Evolutionary conservation across 2,888 invertebrate genomes (phyloP).

Genomic region (Platycnemis pennipes): DNA sequence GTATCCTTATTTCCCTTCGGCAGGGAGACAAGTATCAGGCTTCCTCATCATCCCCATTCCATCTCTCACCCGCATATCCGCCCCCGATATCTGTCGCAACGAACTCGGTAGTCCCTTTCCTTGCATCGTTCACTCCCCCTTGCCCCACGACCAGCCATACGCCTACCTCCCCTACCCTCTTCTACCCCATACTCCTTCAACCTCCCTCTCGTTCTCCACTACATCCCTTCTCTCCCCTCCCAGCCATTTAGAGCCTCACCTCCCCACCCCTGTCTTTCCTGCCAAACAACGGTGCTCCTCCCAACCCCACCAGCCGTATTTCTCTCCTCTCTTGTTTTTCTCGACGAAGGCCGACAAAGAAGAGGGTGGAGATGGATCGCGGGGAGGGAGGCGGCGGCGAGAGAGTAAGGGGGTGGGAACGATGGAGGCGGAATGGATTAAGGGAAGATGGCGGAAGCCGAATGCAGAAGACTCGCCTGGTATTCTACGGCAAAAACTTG

Average conservation of each 20-base stretch:
- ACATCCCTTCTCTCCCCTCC: neutral
- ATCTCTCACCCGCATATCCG: neutral
- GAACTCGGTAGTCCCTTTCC: neutral
- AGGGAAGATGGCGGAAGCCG: slow-evolving; percentile 1
- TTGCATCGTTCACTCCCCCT: neutral
- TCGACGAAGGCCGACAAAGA: slow-evolving; percentile 42
- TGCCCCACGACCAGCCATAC: neutral
- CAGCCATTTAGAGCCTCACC: neutral
- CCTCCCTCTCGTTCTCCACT: neutral
- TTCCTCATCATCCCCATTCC: neutral
- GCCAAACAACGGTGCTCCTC: neutral
- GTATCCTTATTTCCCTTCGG: neutral
- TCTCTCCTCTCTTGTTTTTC: slow-evolving; percentile 26
- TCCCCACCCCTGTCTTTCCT: neutral
- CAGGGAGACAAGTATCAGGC: neutral
- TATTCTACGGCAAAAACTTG: neutral
- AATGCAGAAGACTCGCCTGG: neutral
- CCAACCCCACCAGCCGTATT: neutral
- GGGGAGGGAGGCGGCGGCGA: neutral
- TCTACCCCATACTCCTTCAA: neutral
- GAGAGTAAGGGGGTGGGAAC: neutral
- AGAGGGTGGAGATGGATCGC: slow-evolving; percentile 1
- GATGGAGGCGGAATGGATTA: neutral
- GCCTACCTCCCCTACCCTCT: neutral
- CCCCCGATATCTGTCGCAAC: neutral